Percentiles rank a stretch among this genome's conserved stretches.
Conservation (phyloP, 53 echinoderm and acorn worm genomes). For the Paracentrotus lividus region DNA sequence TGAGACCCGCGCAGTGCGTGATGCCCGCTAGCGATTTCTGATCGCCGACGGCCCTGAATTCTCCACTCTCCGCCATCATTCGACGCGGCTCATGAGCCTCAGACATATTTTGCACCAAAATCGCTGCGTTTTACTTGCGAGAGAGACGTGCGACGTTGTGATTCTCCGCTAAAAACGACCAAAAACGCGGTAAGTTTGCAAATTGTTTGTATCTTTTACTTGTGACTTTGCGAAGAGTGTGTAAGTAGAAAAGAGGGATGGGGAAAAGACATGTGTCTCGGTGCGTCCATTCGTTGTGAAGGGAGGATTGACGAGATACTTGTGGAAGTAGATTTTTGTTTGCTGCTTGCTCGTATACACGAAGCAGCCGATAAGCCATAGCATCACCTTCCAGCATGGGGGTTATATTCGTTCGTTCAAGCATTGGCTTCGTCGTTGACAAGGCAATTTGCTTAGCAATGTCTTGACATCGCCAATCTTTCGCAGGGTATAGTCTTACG, state of each 20-base stretch:
- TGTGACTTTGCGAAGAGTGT: constrained; percentile 49
- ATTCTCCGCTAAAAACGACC: constrained; percentile 47
- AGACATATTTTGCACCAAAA: constrained; percentile 83
- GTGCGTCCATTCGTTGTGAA: constrained; percentile 61
- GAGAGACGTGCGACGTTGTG: constrained; percentile 52
- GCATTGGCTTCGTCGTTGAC: constrained; percentile 1
- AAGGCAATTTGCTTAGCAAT: not conserved
- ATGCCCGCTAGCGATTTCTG: constrained; percentile 88
- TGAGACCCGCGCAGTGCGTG: constrained; percentile 94
- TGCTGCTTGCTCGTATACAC: constrained; percentile 40
- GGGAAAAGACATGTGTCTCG: constrained; percentile 9
- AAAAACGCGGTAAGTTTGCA: constrained; percentile 62
- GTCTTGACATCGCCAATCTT: constrained; percentile 9
- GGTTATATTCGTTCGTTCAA: constrained; percentile 47
- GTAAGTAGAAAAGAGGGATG: constrained; percentile 17
- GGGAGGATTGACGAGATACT: constrained; percentile 36
- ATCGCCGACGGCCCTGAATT: constrained; percentile 89
- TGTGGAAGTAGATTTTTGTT: constrained; percentile 13
- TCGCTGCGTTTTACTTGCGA: constrained; percentile 78
- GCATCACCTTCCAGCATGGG: constrained; percentile 4
- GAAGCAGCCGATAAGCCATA: constrained; percentile 39
- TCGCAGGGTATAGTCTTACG: not conserved
- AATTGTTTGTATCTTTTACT: constrained; percentile 47
- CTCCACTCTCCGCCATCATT: constrained; percentile 85
- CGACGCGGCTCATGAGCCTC: constrained; percentile 70